Base-by-base conservation (phyloP, 2,113 vertebrate species). In the Solea senegalensis region DNA sequence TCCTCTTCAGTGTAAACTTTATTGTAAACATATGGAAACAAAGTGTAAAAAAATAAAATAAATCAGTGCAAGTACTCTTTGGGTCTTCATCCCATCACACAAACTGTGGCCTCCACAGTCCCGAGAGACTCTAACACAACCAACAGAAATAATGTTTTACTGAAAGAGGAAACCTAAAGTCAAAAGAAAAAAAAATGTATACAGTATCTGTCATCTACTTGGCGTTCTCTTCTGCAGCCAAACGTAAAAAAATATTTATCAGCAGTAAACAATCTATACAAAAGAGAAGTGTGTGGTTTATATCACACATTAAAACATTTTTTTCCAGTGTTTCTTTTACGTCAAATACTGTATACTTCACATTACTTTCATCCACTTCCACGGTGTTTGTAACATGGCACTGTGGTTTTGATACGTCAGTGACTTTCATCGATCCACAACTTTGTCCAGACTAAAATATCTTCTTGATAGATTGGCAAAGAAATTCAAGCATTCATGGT, bases 1-100 rank as follows among this genome's bases (percentile, higher is more conserved):
- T 65, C 44, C 11, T 44, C 2, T 57, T 57, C 58, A 58, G 67
- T 59, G 54, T 0, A 27, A 14, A 69, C 27, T 87, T 86, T 84
- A 87, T 81, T 88, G 51, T 84, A 82, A 85, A 84, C 72, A 58
- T 16, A 48, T 15, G 44, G 10, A 48, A 65, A 15, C 55, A 60
- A 1, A 68, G n/a, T 59, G n/a, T 10, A 21, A 2, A 26, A 4
- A 14, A 28, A 27, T 12, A 14, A 15, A 34, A 15, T 2, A n/a
- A 16, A 61, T 63, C 41, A 9, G 27, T 50, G 28, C 54, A 44
- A 50, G 34, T 44, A 12, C 16, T 60, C 67, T 80, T 72, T 61
- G 64, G 57, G 34, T 45, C 59, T 40, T 9, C 58, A 16, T 56
- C 13, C 12, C 12, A 14, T 72, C 52, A 58, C 43, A 67, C 60